Percentiles rank a stretch among this genome's conserved stretches.
Conservation (phyloP, 2,113 vertebrate genomes). For the Garra rufa region DNA sequence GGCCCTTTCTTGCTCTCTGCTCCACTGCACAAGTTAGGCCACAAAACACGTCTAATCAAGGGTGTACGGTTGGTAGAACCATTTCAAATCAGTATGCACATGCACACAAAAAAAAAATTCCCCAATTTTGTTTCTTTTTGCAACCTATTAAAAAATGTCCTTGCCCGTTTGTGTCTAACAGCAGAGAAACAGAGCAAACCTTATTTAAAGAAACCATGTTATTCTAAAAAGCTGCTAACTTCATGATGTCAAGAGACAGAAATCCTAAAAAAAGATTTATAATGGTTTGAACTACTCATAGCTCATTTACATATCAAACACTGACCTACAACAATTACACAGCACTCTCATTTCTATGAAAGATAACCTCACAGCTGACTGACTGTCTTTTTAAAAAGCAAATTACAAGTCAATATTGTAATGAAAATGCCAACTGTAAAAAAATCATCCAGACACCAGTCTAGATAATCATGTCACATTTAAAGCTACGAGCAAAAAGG, state of each 20-base stretch:
- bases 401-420: neutral
- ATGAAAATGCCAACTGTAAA: neutral
- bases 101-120: neutral
- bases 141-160: neutral
- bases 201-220: neutral
- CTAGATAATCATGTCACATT: neutral
- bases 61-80: neutral
- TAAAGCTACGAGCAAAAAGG: neutral
- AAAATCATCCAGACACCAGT: neutral
- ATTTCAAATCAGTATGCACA: neutral
- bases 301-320: neutral
- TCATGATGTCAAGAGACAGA: neutral
- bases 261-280: neutral
- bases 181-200: neutral
- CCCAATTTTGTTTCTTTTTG: no score
- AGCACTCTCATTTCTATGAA: neutral
- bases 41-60: neutral
- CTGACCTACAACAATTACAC: neutral
- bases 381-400: neutral
- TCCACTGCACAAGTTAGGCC: slow-evolving; percentile 1
- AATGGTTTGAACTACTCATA: neutral
- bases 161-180: neutral
- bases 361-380: neutral
- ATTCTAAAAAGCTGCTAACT: neutral
- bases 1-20: neutral